Evolutionary conservation across 2,888 invertebrate species (phyloP).

Genomic region (Globia sparganii): DNA sequence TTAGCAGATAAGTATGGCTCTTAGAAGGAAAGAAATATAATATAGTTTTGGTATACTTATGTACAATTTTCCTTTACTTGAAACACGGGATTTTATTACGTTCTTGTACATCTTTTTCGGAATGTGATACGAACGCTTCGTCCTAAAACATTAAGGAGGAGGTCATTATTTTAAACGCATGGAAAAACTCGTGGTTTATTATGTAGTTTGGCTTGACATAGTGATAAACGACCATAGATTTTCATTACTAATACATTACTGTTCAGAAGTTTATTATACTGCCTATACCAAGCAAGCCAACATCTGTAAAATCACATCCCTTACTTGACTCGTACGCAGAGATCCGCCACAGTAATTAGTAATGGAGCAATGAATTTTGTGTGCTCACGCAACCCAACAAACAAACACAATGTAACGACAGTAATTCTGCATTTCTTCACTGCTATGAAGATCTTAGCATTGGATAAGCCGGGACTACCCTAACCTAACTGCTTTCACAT

Average conservation of each 20-base stretch:
- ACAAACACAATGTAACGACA: constrained; percentile 21
- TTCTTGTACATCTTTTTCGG: neutral
- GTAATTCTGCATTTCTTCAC: constrained; percentile 23
- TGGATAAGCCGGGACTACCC: constrained; percentile 22
- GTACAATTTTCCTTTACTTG: neutral
- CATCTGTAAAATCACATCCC: constrained; percentile 15
- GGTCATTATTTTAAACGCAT: constrained; percentile 2
- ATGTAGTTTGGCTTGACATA: constrained; percentile 1
- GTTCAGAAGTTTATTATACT: constrained; percentile 3
- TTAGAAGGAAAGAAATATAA: neutral
- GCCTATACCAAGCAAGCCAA: constrained; percentile 21
- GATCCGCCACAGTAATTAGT: constrained; percentile 33
- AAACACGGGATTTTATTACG: constrained; percentile 1
- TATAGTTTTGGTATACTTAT: neutral
- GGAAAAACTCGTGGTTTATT: neutral
- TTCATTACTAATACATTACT: constrained; percentile 16
- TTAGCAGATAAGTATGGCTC: neutral
- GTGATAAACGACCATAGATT: constrained; percentile 11
- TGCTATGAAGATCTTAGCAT: constrained; percentile 31
- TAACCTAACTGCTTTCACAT: constrained; percentile 17
- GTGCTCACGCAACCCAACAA: neutral
- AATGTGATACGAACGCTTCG: neutral
- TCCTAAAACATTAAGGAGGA: neutral
- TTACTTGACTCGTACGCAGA: constrained; percentile 25
- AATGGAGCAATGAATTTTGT: constrained; percentile 28